Conservation (phyloP, 2,113 vertebrate species). For the Panthera leo region DNA sequence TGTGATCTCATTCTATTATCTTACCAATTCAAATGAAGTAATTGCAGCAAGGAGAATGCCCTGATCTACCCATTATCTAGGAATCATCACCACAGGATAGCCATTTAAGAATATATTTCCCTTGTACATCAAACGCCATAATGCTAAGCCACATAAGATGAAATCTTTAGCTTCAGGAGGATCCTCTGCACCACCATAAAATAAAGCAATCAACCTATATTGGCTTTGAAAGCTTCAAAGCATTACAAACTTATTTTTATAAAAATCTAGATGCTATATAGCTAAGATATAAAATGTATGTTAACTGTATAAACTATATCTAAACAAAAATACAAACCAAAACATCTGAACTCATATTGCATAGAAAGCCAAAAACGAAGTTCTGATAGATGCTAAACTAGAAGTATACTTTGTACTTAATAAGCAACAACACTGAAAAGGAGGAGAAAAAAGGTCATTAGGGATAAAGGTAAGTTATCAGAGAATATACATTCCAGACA, state of each 20-base stretch:
- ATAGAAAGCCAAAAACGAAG: conserved; percentile 35
- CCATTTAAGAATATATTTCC: background rate
- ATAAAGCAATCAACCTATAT: background rate
- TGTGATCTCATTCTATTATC: background rate
- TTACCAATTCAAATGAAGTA: conserved; percentile 35
- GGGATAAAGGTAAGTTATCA: background rate
- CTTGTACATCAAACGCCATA: background rate
- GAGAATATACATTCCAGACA: background rate
- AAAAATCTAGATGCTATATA: conserved; percentile 18
- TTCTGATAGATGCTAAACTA: conserved; percentile 15
- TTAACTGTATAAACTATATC: background rate
- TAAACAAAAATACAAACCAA: conserved; percentile 39
- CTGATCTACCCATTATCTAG: background rate
- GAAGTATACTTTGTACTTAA: conserved; percentile 2
- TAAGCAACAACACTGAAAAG: conserved; percentile 8
- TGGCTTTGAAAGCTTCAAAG: conserved; percentile 30
- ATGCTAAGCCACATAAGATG: background rate
- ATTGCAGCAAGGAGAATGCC: background rate
- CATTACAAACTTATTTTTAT: conserved; percentile 8
- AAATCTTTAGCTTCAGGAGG: conserved; percentile 40
- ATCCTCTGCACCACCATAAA: background rate
- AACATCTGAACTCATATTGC: conserved; percentile 9
- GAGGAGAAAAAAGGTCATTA: background rate
- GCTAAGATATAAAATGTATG: conserved; percentile 25
- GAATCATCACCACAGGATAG: conserved; percentile 23